Evolutionary conservation across 2,888 invertebrate genomes (phyloP), one percentile per base, ranked within the genome.

Genomic region (Neoscelio sp.): DNA sequence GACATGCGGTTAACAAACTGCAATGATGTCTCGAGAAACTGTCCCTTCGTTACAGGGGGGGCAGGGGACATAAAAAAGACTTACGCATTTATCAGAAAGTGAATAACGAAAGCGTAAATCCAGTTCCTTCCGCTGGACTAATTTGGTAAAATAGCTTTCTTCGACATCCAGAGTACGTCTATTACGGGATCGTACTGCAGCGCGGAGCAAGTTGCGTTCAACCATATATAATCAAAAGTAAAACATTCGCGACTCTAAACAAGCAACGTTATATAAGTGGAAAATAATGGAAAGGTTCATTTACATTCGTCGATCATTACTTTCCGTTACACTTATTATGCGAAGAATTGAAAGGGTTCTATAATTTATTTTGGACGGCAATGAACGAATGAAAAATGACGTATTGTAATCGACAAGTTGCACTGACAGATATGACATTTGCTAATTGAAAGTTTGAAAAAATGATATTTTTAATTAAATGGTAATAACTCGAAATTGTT

Each of bases 81-180:
- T 40, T 40, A 20, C 42, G 35, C 50, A 26, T 40, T 48, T 44
- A 18, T 46, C 68, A 23, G 80, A 81, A 78, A 79, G 80, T 70
- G 71, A 56, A 35, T 50, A 73, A 64, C 1, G 74, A 74, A 74
- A 65, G 83, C 81, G 81, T 82, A 85, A 44, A 65, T 65, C 56
- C 56, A 85, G 86, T 85, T 82, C 70, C 80, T 85, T 86, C 86
- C 83, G 83, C 65, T 80, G 78, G 13, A 70, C 84, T 70, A 80
- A 84, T 85, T 85, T 80, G 78, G 82, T 73, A 13, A 70, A 46
- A 64, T 58, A 20, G 28, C 70, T 58, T 77, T 74, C 58, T 68
- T 40, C 38, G 12, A 38, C 44, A 33, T 71, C 73, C 1, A 38
- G n/a, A 15, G 12, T 33, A 28, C 17, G 56, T 52, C 54, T 70